Evolutionary conservation across 2,113 vertebrate species (phyloP), one percentile per base, ranked within the genome.

Genomic region (Tauraco erythrolophus): DNA sequence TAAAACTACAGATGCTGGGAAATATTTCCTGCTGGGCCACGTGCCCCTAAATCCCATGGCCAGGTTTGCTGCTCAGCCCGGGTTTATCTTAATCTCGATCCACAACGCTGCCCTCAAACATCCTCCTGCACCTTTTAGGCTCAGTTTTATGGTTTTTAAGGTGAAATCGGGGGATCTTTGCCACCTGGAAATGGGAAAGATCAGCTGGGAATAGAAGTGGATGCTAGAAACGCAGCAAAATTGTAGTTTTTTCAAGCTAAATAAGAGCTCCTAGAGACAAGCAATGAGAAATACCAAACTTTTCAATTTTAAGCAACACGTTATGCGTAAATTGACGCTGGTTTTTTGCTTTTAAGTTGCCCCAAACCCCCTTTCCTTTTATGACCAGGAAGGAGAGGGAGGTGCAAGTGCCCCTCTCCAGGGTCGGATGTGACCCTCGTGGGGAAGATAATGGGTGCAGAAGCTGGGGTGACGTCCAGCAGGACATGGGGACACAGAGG

Each of bases 21-120:
- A 95, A 84, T 48, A 91, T 96, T 95, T 96, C 96, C 95, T 89
- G 87, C 80, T 30, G 71, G 64, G 50, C 62, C 96, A 89, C 39
- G 46, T 91, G 96, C 30, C 72, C 80, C 89, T 18, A 72, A 71
- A 92, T 93, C 93, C 87, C 79, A 28, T 0, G 0, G 23, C 58
- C 89, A 35, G 65, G 65, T 94, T 91, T 65, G 33, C 72, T 45
- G 60, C 92, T 70, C n/a, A 62, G 54, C 84, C 21, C 46, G 4
- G 25, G 39, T 80, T 81, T 70, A 6, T 10, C 51, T 57, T 56
- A 48, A 53, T 41, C 46, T 53, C 2, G 0, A 37, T 4, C 37
- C 66, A 2, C 11, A 14, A 5, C 7, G 0, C 24, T 45, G n/a
- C 56, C 60, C 85, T 31, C 45, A 48, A 14, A 45, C 69, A 66